These are phyloP conservation scores for Julus scanicus DNA, from an alignment of 2,888 invertebrate genomes.

Conservation along the genomic window DNA sequence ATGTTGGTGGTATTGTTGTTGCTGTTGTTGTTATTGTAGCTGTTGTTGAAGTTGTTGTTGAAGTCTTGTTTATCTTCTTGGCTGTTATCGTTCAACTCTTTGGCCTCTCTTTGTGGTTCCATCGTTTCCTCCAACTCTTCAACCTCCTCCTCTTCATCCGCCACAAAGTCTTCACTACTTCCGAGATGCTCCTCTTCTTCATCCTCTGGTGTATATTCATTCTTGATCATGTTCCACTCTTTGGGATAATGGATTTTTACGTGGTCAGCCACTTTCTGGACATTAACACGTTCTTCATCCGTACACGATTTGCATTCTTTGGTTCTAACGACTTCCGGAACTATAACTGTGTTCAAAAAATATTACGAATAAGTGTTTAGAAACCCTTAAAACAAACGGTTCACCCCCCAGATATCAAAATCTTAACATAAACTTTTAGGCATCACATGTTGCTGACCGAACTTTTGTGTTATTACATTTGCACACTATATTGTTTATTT, in stretches of 20 bases:
- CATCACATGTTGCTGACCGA: no score
- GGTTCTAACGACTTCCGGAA: constrained; percentile 52
- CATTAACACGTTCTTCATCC: constrained; percentile 51
- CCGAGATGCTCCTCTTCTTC: constrained; percentile 37
- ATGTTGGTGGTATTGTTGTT: not conserved
- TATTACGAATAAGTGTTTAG: not conserved
- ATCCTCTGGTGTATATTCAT: constrained; percentile 46
- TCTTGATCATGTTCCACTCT: constrained; percentile 53
- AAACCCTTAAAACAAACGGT: no score
- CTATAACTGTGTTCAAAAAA: constrained; percentile 49
- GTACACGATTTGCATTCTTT: constrained; percentile 54
- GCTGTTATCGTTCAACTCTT: not conserved
- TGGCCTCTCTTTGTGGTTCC: not conserved
- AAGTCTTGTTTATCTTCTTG: not conserved
- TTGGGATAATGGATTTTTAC: constrained; percentile 55
- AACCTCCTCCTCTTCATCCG: not conserved
- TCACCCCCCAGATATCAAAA: no score
- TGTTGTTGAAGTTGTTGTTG: not conserved
- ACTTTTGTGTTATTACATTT: no score
- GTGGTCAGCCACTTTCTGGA: constrained; percentile 55
- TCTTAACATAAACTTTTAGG: no score
- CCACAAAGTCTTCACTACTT: not conserved
- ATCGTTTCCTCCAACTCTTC: not conserved
- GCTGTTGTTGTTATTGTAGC: not conserved
- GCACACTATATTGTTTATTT: no score